Conservation (phyloP, 1,140 invertebrate genomes). For the Limonius californicus region DNA sequence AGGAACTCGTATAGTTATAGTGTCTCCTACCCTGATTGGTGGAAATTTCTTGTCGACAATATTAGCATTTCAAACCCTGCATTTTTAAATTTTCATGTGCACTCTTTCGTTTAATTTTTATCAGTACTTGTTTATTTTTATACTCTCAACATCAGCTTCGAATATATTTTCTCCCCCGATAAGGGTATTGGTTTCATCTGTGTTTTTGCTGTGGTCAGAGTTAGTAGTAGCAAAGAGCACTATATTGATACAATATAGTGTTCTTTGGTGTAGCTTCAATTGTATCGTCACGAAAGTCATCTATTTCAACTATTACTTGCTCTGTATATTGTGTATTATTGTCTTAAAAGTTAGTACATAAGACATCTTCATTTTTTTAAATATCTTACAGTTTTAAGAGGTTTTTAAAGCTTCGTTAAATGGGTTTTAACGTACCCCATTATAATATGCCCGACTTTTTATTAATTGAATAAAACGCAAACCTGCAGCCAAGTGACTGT, state of each 20-base stretch:
- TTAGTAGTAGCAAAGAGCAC: too few relatives aligned
- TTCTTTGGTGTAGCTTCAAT: neutral
- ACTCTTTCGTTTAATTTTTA: slow-evolving; percentile 40
- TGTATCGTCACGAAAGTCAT: too few relatives aligned
- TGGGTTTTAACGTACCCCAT: slow-evolving; percentile 34
- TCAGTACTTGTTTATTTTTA: slow-evolving; percentile 39
- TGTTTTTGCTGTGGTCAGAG: neutral
- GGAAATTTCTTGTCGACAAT: neutral
- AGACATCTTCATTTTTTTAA: slow-evolving; percentile 8
- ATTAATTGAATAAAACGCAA: slow-evolving; percentile 40
- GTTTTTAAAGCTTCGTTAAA: slow-evolving; percentile 36
- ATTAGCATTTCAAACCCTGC: neutral
- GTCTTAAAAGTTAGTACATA: neutral
- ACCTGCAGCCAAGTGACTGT: slow-evolving; percentile 33
- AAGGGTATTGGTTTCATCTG: too few relatives aligned
- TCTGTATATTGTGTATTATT: too few relatives aligned
- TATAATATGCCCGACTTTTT: slow-evolving; percentile 39
- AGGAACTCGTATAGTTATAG: neutral
- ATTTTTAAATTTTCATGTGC: slow-evolving; percentile 15
- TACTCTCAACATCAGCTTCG: neutral
- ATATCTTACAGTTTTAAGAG: slow-evolving; percentile 24
- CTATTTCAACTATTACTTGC: neutral
- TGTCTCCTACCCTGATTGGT: neutral
- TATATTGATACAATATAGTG: too few relatives aligned
- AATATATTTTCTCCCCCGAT: neutral